These are phyloP conservation scores for Sebastes matsubarae DNA, from an alignment of 2,797 vertebrate genomes.

Conservation along the genomic window DNA sequence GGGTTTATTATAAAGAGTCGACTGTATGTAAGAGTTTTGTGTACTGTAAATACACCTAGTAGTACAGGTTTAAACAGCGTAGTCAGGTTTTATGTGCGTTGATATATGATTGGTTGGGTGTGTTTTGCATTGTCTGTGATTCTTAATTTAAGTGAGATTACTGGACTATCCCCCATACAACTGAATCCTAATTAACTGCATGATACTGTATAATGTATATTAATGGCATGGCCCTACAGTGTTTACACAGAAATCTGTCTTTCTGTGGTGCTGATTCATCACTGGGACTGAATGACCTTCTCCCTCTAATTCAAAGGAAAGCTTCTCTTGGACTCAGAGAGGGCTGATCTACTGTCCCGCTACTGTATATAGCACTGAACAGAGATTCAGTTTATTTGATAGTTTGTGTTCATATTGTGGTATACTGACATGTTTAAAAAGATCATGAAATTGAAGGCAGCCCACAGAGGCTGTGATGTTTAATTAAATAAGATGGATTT, in stretches of 20 bases:
- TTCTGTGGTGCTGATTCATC: constrained; percentile 26
- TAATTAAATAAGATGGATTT: not conserved
- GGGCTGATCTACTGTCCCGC: not conserved
- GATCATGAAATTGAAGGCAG: not conserved
- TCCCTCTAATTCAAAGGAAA: constrained; percentile 3
- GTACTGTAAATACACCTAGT: not conserved
- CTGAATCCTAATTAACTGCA: not conserved
- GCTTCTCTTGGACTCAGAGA: not conserved
- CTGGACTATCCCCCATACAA: not conserved
- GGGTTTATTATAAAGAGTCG: not conserved
- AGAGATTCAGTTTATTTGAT: not conserved
- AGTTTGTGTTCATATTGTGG: not conserved
- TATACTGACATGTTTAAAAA: not conserved
- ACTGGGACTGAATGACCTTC: not conserved
- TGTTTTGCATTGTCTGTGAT: constrained; percentile 10
- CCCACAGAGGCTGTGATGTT: not conserved
- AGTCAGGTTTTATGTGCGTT: not conserved
- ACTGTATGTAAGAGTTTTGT: not conserved
- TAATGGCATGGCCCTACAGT: constrained; percentile 2
- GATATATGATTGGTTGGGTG: not conserved
- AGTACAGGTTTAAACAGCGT: not conserved
- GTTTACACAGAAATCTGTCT: constrained; percentile 15
- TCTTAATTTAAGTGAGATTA: not conserved
- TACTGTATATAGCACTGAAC: not conserved
- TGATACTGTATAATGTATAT: constrained; percentile 18